Percentiles rank a stretch among this genome's conserved stretches.
phyloP scores from a whole-genome alignment of 2,888 invertebrate genomes.

The Drosophila rubida region DNA sequence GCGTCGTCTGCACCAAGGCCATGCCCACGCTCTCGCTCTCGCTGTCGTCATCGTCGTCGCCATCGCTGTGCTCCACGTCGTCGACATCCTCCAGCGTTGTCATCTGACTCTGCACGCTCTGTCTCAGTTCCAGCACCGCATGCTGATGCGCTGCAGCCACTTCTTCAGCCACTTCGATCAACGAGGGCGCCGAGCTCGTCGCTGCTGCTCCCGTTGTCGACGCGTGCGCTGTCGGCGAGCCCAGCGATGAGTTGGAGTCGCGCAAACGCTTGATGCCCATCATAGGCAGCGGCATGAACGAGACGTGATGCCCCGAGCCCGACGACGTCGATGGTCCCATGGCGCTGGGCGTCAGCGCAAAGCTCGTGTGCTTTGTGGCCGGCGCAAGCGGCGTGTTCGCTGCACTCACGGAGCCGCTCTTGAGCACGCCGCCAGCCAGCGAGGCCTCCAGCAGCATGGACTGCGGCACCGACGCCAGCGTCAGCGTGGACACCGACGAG shows the following conservation, averaged over 20 bases:
- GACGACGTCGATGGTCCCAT: slow-evolving; percentile 68
- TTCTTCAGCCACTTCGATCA: slow-evolving; percentile 46
- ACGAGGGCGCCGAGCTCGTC: slow-evolving; percentile 71
- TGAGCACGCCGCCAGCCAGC: slow-evolving; percentile 40
- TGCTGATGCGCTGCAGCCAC: slow-evolving; percentile 39
- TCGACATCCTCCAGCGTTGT: slow-evolving; percentile 79
- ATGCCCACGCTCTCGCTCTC: slow-evolving; percentile 61
- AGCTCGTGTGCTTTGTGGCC: slow-evolving; percentile 81
- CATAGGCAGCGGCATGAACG: slow-evolving; percentile 69
- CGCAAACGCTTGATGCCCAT: slow-evolving; percentile 58
- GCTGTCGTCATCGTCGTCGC: slow-evolving; percentile 38
- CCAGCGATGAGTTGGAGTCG: slow-evolving; percentile 52
- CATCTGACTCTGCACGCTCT: slow-evolving; percentile 76
- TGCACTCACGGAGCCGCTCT: slow-evolving; percentile 60
- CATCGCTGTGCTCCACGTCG: slow-evolving; percentile 50
- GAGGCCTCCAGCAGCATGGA: slow-evolving; percentile 62
- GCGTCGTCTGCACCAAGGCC: slow-evolving; percentile 61
- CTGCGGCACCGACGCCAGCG: slow-evolving; percentile 73
- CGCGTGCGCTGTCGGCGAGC: slow-evolving; percentile 46
- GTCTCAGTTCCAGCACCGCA: slow-evolving; percentile 67
- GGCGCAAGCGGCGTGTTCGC: slow-evolving; percentile 67
- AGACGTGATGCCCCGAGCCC: slow-evolving; percentile 75
- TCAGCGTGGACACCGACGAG: slow-evolving; percentile 71
- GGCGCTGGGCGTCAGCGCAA: slow-evolving; percentile 80
- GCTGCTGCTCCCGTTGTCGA: slow-evolving; percentile 15